A percentile compares a stretch with the other conserved stretches of the same genome.
Evolutionary conservation across 2,113 vertebrate genomes (phyloP).

Genomic region (Calyptommatus sinebrachiatus): DNA sequence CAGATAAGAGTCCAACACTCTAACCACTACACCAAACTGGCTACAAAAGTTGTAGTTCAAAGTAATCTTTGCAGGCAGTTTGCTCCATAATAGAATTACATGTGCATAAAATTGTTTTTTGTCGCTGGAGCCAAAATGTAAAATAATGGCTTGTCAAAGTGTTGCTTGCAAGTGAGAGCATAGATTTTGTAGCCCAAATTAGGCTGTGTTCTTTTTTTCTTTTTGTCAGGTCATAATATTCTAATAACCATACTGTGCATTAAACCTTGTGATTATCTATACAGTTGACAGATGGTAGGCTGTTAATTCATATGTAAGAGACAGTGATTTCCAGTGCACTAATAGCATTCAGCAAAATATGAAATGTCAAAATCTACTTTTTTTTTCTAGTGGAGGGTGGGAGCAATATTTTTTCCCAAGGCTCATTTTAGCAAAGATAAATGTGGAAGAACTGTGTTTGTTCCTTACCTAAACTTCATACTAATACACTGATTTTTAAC

Average conservation of each 20-base stretch:
- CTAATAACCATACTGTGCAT: constrained; percentile 80
- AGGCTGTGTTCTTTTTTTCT: constrained; percentile 76
- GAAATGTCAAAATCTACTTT: constrained; percentile 75
- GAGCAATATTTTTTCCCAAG: not conserved
- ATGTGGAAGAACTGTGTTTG: constrained; percentile 39
- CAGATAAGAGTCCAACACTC: no score
- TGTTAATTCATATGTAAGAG: constrained; percentile 79
- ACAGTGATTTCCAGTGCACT: constrained; percentile 71
- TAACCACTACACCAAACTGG: no score
- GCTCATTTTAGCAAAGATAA: constrained; percentile 68
- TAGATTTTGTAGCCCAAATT: constrained; percentile 78
- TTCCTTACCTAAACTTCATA: constrained; percentile 61
- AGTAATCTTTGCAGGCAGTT: constrained; percentile 67
- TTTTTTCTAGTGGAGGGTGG: constrained; percentile 29
- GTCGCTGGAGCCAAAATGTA: constrained; percentile 69
- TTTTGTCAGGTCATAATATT: constrained; percentile 80
- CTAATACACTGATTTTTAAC: constrained; percentile 36
- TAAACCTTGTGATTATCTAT: constrained; percentile 79
- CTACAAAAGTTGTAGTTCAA: constrained; percentile 63
- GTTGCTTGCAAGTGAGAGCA: constrained; percentile 75
- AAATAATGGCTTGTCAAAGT: constrained; percentile 80
- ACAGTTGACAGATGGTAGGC: constrained; percentile 80
- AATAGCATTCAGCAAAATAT: constrained; percentile 68
- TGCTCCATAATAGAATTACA: constrained; percentile 69
- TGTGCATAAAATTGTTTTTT: constrained; percentile 69